Conservation (phyloP, 64 coral and sea anemone species). For the Montipora efflorescens region DNA sequence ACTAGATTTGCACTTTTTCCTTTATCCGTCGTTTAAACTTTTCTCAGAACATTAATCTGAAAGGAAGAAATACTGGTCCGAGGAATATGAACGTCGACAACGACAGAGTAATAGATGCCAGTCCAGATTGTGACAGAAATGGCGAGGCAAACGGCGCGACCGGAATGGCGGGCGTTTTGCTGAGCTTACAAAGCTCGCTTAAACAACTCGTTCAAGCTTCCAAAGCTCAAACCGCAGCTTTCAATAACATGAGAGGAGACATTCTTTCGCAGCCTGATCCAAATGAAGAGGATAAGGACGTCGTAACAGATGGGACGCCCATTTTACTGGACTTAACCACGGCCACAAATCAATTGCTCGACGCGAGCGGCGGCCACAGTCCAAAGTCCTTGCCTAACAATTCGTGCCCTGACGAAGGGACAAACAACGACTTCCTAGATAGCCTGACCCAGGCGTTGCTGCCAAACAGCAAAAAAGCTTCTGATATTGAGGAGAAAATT, state of each 20-base stretch:
- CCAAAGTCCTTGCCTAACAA: background rate
- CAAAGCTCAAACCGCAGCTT: slow-evolving; percentile 45
- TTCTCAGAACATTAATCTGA: too few relatives aligned
- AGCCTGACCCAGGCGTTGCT: slow-evolving; percentile 69
- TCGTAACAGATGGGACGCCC: background rate
- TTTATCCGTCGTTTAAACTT: background rate
- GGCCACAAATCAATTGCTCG: slow-evolving; percentile 18
- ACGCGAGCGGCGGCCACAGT: background rate
- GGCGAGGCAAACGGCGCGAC: background rate
- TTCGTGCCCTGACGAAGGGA: too few relatives aligned
- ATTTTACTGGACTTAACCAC: too few relatives aligned
- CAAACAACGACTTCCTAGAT: slow-evolving; percentile 11
- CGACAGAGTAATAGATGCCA: too few relatives aligned
- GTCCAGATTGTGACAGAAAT: background rate
- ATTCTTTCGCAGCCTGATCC: slow-evolving; percentile 5
- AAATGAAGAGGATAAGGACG: background rate
- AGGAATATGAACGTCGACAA: background rate
- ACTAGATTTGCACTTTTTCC: background rate
- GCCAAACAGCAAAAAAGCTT: slow-evolving; percentile 10
- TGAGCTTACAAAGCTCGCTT: slow-evolving; percentile 13
- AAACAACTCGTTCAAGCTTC: slow-evolving; percentile 26
- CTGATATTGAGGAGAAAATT: slow-evolving; percentile 21
- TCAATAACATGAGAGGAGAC: background rate
- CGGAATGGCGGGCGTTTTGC: background rate
- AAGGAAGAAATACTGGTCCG: background rate